phyloP scores from a whole-genome alignment of 2,888 invertebrate genomes.

The Metellina segmentata region DNA sequence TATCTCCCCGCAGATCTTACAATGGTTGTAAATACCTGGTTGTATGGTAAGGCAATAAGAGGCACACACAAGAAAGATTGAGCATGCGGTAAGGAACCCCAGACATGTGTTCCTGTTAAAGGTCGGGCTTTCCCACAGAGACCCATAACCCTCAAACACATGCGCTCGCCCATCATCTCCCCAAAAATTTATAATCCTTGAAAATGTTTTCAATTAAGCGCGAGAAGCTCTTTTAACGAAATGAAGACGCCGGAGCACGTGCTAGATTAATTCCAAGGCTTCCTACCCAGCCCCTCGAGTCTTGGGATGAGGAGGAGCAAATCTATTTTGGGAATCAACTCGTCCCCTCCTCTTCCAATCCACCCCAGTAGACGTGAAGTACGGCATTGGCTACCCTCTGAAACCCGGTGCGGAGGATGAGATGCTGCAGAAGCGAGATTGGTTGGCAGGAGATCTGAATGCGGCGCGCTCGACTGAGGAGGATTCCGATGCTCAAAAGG shows the following conservation, averaged over 20 bases:
- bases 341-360: neutral
- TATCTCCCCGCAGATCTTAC: no score
- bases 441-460: neutral
- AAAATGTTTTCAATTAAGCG: conserved; percentile 57
- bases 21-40: no score
- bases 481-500: no score
- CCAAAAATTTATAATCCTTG: conserved; percentile 38
- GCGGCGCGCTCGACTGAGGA: no score
- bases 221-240: conserved; percentile 18
- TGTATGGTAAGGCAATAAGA: no score
- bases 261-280: conserved; percentile 53
- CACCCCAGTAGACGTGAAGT: neutral
- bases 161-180: neutral
- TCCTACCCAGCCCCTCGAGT: conserved; percentile 18
- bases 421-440: conserved; percentile 26
- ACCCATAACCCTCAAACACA: neutral
- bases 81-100: no score
- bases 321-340: conserved; percentile 64
- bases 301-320: conserved; percentile 46
- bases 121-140: no score
- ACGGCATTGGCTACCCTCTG: conserved; percentile 6
- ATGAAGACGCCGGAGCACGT: conserved; percentile 32
- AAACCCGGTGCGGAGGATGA: neutral
- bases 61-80: no score
- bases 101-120: no score